phyloP scores from a whole-genome alignment of 2,797 vertebrate genomes.

The Chaenodraco wilsoni region DNA sequence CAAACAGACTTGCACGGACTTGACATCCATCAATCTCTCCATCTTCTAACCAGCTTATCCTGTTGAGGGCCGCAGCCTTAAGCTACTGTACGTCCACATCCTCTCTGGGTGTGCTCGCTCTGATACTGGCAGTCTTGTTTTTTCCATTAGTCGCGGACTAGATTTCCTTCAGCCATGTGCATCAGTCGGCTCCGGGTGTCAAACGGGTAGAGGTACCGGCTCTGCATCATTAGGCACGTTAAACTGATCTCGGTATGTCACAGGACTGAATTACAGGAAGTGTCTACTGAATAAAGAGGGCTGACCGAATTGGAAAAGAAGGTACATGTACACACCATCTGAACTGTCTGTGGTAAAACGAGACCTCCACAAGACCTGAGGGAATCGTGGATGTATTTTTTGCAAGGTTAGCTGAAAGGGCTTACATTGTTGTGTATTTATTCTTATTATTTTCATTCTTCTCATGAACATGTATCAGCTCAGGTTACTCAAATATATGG shows the following conservation, averaged over 20 bases:
- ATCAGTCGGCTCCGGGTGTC: conserved; percentile 27
- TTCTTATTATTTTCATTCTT: conserved; percentile 1
- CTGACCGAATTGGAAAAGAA: conserved; percentile 18
- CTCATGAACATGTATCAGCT: not conserved
- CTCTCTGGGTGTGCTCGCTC: conserved; percentile 8
- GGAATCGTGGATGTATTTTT: conserved; percentile 13
- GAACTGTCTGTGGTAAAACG: conserved; percentile 29
- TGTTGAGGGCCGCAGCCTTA: not conserved
- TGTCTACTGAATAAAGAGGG: conserved; percentile 39
- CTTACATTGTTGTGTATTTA: conserved; percentile 22
- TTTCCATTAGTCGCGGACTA: conserved; percentile 23
- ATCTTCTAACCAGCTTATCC: conserved; percentile 22
- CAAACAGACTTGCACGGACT: not conserved
- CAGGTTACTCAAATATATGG: not conserved
- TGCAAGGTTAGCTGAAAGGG: conserved; percentile 15
- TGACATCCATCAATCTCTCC: conserved; percentile 7
- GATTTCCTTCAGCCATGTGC: conserved; percentile 31
- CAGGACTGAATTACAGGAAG: conserved; percentile 34
- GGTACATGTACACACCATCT: not conserved
- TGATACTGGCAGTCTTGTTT: conserved; percentile 1
- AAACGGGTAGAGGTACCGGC: conserved; percentile 33
- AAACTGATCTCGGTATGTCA: conserved; percentile 35
- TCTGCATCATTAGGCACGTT: conserved; percentile 48
- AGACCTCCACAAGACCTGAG: not conserved
- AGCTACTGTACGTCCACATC: conserved; percentile 8